Percentiles rank a stretch among this genome's conserved stretches.
Evolutionary conservation across 2,888 invertebrate genomes (phyloP).

Genomic region (Dryococelus australis): DNA sequence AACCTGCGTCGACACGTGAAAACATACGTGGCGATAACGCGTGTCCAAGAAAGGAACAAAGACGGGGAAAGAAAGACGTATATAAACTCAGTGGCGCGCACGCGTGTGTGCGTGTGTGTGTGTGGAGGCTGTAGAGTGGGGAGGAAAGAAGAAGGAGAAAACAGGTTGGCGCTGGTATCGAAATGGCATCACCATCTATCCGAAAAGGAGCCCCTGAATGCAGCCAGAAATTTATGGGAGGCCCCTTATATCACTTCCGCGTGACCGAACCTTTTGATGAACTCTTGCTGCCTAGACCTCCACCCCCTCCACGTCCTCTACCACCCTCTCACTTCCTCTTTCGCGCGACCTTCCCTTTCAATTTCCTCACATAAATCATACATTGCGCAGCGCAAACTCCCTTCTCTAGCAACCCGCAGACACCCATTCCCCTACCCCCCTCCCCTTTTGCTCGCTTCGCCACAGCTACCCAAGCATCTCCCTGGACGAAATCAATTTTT

Average conservation of each 20-base stretch:
- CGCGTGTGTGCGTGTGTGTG: too few species aligned
- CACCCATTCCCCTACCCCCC: not conserved
- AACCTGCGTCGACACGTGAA: not conserved
- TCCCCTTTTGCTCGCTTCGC: not conserved
- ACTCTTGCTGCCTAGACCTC: conserved; percentile 34
- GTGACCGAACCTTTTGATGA: conserved; percentile 42
- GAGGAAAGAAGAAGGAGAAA: not conserved
- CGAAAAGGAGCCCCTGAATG: conserved; percentile 36
- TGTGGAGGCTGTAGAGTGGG: too few species aligned
- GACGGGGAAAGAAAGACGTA: not conserved
- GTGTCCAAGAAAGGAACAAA: conserved; percentile 1
- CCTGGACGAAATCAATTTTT: conserved; percentile 27
- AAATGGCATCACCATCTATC: conserved; percentile 31
- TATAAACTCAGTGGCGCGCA: not conserved
- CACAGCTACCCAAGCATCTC: not conserved
- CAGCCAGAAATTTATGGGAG: conserved; percentile 40
- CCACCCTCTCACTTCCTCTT: conserved; percentile 20
- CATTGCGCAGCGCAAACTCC: conserved; percentile 21
- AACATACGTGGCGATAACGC: conserved; percentile 8
- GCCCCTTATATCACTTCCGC: conserved; percentile 43
- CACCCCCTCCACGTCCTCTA: conserved; percentile 34
- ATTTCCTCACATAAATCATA: conserved; percentile 36
- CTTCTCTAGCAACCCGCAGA: not conserved
- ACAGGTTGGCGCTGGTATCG: conserved; percentile 28
- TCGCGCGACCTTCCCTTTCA: conserved; percentile 28